Evolutionary conservation across 2,888 invertebrate species (phyloP), one percentile per base, ranked within the genome.

Genomic region (Abrostola triplasia): DNA sequence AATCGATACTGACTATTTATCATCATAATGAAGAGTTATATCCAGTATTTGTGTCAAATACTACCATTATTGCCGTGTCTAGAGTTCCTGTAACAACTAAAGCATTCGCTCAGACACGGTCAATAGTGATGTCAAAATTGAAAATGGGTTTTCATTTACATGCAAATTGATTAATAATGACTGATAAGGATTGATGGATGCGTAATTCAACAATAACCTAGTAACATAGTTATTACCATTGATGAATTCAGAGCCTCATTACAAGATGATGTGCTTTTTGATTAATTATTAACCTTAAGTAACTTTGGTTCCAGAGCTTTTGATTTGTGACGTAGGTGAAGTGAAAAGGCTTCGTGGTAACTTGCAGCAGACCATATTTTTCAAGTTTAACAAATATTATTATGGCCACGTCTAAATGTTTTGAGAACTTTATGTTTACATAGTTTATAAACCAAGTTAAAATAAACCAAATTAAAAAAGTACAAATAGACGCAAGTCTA

Each of bases 11-110:
- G 76, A 79, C 73, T 85, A 85, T 87, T 86, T 88, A 88, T 83
- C 70, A 82, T 80, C 82, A 74, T 88, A 89, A 89, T 86, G 83
- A 87, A 74, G 81, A 90, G 84, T 89, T 88, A 90, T 89, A 83
- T 74, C 38, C 61, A 76, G 80, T 84, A 84, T 87, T 85, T 85
- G 82, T 86, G 87, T 85, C 88, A 83, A 66, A 81, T 66, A 72
- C 63, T 53, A 63, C 65, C 71, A 41, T 77, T 74, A 72, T 76
- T 70, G 62, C 63, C 49, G 56, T 72, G 56, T 63, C 63, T 54
- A 24, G 55, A 53, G 77, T 53, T 52, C 64, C 59, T 63, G 62
- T 41, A 77, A 73, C 60, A 55, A 62, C 59, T 36, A 40, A 40
- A 55, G 36, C 49, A 57, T 55, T 51, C 38, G 52, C 24, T 44